Evolutionary conservation across 2,797 vertebrate genomes (phyloP).

Genomic region (Sarcoramphus papa): DNA sequence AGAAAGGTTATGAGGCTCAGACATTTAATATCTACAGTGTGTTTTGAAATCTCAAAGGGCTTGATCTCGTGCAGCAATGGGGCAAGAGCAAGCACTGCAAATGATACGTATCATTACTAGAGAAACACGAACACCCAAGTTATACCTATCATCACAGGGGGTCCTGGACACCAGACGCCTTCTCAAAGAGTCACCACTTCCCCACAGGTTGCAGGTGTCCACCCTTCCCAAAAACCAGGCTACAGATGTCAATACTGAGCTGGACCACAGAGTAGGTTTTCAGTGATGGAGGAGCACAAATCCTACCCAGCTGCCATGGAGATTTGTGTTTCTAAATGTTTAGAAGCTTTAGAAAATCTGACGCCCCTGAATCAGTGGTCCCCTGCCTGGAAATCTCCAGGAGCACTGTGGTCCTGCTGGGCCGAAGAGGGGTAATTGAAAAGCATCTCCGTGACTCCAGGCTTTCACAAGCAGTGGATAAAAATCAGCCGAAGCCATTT

Average conservation of each 20-base stretch:
- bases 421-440: neutral
- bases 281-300: neutral
- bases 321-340: neutral
- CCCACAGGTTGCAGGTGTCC: neutral
- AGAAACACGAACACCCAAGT: neutral
- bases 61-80: neutral
- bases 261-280: neutral
- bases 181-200: neutral
- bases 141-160: neutral
- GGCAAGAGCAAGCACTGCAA: constrained; percentile 7
- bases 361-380: neutral
- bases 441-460: neutral
- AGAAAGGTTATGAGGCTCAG: constrained; percentile 17
- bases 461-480: neutral
- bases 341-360: neutral
- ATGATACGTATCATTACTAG: neutral
- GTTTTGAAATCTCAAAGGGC: constrained; percentile 40
- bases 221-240: neutral
- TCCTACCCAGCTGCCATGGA: neutral
- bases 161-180: neutral
- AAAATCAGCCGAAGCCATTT: neutral
- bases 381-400: neutral
- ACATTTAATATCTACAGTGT: constrained; percentile 29
- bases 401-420: neutral
- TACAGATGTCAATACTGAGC: neutral